Evolutionary conservation across 2,113 vertebrate genomes (phyloP).

Genomic region (Trochalopteron elliotii): DNA sequence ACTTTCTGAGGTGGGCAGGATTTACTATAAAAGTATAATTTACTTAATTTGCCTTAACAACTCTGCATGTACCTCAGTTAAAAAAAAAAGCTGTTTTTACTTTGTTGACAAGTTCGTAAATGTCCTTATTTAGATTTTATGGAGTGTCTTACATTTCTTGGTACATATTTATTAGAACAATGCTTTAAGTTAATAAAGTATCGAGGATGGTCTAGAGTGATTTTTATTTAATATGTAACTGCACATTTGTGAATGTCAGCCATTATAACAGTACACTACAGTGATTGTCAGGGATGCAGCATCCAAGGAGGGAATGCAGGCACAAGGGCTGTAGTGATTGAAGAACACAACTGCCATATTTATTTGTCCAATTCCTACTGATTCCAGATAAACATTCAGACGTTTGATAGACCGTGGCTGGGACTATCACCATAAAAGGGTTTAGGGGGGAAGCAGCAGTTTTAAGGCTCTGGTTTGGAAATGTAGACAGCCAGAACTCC

Average conservation of each 20-base stretch:
- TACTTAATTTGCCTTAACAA: constrained; percentile 61
- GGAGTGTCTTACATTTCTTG: constrained; percentile 75
- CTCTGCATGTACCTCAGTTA: constrained; percentile 44
- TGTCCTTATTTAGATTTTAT: constrained; percentile 65
- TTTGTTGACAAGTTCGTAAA: constrained; percentile 63
- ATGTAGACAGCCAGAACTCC: not conserved
- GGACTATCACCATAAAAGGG: not conserved
- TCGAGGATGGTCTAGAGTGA: constrained; percentile 20
- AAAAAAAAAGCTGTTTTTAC: constrained; percentile 55
- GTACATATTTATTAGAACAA: constrained; percentile 80
- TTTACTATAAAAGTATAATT: not conserved
- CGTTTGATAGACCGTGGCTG: not conserved
- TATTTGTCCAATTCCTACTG: not conserved
- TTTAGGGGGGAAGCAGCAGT: not conserved
- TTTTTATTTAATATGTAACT: constrained; percentile 38
- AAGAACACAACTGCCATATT: not conserved
- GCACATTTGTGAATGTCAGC: not conserved
- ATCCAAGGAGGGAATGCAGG: not conserved
- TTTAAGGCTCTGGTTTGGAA: not conserved
- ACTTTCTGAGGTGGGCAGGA: constrained; percentile 36
- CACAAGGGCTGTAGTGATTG: not conserved
- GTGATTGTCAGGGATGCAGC: not conserved
- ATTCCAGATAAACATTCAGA: not conserved
- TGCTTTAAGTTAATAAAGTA: constrained; percentile 84
- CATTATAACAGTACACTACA: not conserved